These are phyloP conservation scores for Cyanistes caeruleus DNA, from an alignment of 2,113 vertebrate genomes.

Conservation along the genomic window DNA sequence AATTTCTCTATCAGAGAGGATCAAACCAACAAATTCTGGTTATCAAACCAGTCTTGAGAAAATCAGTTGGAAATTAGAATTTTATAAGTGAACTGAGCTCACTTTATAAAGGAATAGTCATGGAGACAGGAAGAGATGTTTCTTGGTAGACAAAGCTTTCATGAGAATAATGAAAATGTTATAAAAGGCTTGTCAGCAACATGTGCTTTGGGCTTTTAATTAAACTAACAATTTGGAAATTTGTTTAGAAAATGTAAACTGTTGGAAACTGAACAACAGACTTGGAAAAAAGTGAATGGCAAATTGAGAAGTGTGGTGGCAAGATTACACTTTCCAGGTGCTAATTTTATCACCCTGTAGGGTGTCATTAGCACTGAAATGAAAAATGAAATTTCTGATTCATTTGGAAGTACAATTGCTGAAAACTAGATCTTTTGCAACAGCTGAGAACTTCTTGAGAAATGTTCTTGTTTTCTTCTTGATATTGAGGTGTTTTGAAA, in stretches of 20 bases:
- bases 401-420: neutral
- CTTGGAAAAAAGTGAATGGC: neutral
- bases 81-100: neutral
- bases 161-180: neutral
- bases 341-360: constrained; percentile 25
- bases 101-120: neutral
- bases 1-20: neutral
- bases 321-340: constrained; percentile 22
- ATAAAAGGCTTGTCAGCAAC: neutral
- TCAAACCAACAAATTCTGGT: neutral
- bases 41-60: neutral
- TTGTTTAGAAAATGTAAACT: neutral
- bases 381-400: constrained; percentile 14
- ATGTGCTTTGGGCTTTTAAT: neutral
- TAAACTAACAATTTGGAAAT: neutral
- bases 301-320: neutral
- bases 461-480: neutral
- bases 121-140: neutral
- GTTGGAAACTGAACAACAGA: neutral
- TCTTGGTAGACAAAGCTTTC: neutral
- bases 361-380: constrained; percentile 28
- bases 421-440: neutral
- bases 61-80: neutral
- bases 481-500: neutral
- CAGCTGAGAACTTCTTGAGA: neutral